Percentiles rank a stretch among this genome's conserved stretches.
Conservation (phyloP, 2,113 vertebrate genomes). For the Mus musculus region DNA sequence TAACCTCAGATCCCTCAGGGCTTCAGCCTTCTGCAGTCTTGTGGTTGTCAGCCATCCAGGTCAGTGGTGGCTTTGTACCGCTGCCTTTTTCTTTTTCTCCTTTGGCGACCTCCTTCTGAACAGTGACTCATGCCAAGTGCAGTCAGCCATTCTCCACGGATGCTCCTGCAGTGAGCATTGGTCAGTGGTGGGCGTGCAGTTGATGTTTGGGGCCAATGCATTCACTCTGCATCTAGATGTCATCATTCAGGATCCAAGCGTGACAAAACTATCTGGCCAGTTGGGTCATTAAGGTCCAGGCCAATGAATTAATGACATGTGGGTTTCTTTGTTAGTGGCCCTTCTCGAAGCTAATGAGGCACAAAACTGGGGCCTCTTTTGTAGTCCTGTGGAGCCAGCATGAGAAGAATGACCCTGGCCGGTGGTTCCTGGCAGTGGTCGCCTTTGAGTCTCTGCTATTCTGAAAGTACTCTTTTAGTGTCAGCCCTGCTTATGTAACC, state of each 20-base stretch:
- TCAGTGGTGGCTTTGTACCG: neutral
- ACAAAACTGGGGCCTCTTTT: neutral
- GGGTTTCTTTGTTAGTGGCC: neutral
- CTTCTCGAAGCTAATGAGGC: conserved; percentile 6
- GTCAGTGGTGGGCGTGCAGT: neutral
- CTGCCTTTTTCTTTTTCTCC: neutral
- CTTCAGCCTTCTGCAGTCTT: neutral
- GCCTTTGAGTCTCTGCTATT: neutral
- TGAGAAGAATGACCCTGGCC: neutral
- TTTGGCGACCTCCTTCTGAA: conserved; percentile 6
- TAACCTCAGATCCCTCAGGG: neutral
- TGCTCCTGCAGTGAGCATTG: neutral
- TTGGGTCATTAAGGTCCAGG: neutral
- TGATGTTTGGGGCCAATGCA: neutral
- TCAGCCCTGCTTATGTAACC: neutral
- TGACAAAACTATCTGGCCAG: neutral
- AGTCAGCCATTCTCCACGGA: neutral
- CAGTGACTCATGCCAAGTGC: conserved; percentile 1
- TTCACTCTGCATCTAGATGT: neutral
- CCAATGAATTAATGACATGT: neutral
- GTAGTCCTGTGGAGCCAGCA: neutral
- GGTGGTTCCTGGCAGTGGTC: neutral
- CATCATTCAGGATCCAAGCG: neutral
- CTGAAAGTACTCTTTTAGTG: neutral
- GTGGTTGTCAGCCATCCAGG: neutral